Base-by-base conservation (phyloP, 2,113 vertebrate species). In the Scomber japonicus region DNA sequence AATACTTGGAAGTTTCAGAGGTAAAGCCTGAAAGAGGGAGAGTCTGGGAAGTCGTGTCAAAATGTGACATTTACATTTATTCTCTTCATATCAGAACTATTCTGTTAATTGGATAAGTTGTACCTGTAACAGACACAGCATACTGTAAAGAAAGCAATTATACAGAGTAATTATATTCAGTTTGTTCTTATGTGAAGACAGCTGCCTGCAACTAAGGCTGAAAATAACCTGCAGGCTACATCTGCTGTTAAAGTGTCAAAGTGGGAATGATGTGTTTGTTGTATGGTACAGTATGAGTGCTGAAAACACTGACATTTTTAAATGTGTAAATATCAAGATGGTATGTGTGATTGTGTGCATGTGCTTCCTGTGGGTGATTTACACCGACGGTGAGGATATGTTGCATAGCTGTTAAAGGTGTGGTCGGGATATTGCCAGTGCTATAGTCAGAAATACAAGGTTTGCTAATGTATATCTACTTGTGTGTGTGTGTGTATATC, bases 281-380 rank as follows among this genome's bases (percentile, higher is more conserved):
- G 19, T 24, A 5, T 21, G n/a, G 5, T 55, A 40, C 12, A 14
- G 31, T 3, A 30, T 57, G 35, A 40, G 35, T 66, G 72, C 35
- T 48, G 60, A 78, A 78, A 44, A 73, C 31, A n/a, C 24, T 59
- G 27, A 59, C 11, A 55, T 66, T 70, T 79, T 51, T 46, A 56
- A 59, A 60, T 15, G 11, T 3, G 13, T 5, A 57, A 71, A 80
- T 53, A 44, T 79, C 30, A 40, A 16, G 27, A 57, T 27, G 63
- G 11, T 35, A 19, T 31, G 57, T 56, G 67, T 71, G 68, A 44
- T 31, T 59, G 77, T 64, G 55, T n/a, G 21, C 24, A 3, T 24
- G 35, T 40, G 35, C 35, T 9, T 40, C 35, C 40, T 63, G 15
- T 65, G n/a, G 57, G 40, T n/a, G 16, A 64, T 48, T 51, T 7